phyloP scores from a whole-genome alignment of 2,888 invertebrate species.

The Acleris emargana region DNA sequence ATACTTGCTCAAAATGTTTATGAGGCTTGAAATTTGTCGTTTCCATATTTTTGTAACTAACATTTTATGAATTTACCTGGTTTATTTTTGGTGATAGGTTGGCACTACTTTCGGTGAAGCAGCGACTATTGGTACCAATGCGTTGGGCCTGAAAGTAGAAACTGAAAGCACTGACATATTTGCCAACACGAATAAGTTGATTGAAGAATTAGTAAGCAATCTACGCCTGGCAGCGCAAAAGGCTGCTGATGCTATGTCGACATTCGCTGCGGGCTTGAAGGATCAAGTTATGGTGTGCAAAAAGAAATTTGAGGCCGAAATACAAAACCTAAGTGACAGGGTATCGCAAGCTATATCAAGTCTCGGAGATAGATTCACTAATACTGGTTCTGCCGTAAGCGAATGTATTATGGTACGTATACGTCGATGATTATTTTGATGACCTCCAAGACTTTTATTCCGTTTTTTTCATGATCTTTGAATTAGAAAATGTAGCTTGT shows the following conservation, averaged over 20 bases:
- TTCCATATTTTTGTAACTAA: not conserved
- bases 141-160: slow-evolving; percentile 49
- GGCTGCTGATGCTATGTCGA: slow-evolving; percentile 54
- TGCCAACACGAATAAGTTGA: slow-evolving; percentile 52
- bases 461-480: too few species aligned
- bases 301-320: slow-evolving; percentile 51
- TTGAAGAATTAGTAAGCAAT: slow-evolving; percentile 58
- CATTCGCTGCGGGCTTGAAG: slow-evolving; percentile 56
- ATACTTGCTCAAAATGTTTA: not conserved
- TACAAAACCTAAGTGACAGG: slow-evolving; percentile 54
- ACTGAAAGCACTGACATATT: slow-evolving; percentile 38
- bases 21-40: not conserved
- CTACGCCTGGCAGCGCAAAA: slow-evolving; percentile 58
- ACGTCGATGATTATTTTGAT: not conserved
- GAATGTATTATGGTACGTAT: slow-evolving; percentile 64
- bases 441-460: too few species aligned
- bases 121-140: slow-evolving; percentile 40
- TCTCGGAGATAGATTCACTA: slow-evolving; percentile 53
- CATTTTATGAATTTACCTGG: not conserved
- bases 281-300: slow-evolving; percentile 51
- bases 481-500: too few species aligned
- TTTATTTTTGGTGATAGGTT: slow-evolving; percentile 42
- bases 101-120: slow-evolving; percentile 49
- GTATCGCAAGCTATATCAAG: slow-evolving; percentile 54
- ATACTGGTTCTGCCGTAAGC: slow-evolving; percentile 53